Evolutionary conservation across 2,113 vertebrate genomes (phyloP), one percentile per base, ranked within the genome.

Genomic region (Barnardius zonarius): DNA sequence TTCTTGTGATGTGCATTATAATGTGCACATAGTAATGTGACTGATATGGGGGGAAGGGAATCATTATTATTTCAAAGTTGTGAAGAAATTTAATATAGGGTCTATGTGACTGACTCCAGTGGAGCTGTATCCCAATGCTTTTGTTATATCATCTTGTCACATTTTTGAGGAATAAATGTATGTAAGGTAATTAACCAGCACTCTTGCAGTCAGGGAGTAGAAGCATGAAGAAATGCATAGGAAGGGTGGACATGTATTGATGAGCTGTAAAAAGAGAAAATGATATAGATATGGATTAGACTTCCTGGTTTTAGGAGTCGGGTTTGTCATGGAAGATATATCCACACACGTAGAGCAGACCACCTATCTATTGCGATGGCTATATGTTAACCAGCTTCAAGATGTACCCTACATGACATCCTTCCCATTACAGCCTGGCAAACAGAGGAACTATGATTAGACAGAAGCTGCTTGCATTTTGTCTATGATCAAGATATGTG

Each of bases 161-260:
- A 19, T n/a, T 49, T 80, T 61, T 17, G 16, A 83, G 44, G 57
- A 55, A 86, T 35, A 24, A 14, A 41, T 25, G 1, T 5, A 2
- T 11, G 64, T 12, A 44, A 43, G 35, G 17, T 7, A 46, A 41
- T 0, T 1, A 22, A 57, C 9, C 33, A 67, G 1, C 25, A 11
- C 6, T 52, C 5, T 9, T 37, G 37, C 13, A 68, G 18, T 41
- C 24, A 51, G 7, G 17, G 35, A 78, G 25, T 10, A 3, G 30
- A 43, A 52, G 10, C 5, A 11, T 33, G 22, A 66, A 41, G 6
- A 43, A 78, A 66, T 7, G 2, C 4, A 3, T 7, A 11, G 23
- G 19, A 28, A 9, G 48, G 18, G 7, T 11, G 44, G 22, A 31
- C 13, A 7, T 0, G 0, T 2, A 35, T 54, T 2, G 7, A 57